Percentiles rank a stretch among this genome's conserved stretches.
Evolutionary conservation across 2,888 invertebrate species (phyloP).

Genomic region (Limnephilus marmoratus): DNA sequence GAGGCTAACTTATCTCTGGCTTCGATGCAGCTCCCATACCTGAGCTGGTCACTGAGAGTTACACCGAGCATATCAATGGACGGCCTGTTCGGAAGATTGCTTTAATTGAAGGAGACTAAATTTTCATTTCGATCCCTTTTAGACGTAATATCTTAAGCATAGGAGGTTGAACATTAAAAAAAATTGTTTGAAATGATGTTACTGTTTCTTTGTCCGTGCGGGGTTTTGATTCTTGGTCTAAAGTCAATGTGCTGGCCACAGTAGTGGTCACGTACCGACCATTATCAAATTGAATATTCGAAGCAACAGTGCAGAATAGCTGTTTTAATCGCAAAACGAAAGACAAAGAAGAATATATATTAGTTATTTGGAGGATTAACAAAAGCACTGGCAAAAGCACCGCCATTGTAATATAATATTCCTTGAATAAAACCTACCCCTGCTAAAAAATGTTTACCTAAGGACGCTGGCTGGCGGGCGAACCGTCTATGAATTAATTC

Average conservation of each 20-base stretch:
- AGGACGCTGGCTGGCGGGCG: neutral
- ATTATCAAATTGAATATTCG: neutral
- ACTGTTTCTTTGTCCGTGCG: too few species aligned
- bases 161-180: too few species aligned
- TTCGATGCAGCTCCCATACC: too few species aligned
- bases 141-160: too few species aligned
- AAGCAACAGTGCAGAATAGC: neutral
- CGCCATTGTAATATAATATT: neutral
- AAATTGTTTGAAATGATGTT: too few species aligned
- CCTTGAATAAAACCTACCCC: neutral
- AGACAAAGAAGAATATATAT: neutral
- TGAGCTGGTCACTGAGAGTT: too few species aligned
- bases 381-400: neutral
- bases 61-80: too few species aligned
- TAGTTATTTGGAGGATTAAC: neutral
- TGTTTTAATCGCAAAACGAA: neutral
- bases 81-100: too few species aligned
- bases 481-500: neutral
- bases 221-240: too few species aligned
- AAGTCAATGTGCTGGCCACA: neutral
- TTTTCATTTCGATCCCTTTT: too few species aligned
- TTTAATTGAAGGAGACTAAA: too few species aligned
- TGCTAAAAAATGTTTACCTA: neutral
- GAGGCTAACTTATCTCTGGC: too few species aligned
- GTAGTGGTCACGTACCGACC: neutral